Percentiles rank a stretch among this genome's conserved stretches.
Evolutionary conservation across 2,113 vertebrate species (phyloP).

Genomic region (Erpornis zantholeuca): DNA sequence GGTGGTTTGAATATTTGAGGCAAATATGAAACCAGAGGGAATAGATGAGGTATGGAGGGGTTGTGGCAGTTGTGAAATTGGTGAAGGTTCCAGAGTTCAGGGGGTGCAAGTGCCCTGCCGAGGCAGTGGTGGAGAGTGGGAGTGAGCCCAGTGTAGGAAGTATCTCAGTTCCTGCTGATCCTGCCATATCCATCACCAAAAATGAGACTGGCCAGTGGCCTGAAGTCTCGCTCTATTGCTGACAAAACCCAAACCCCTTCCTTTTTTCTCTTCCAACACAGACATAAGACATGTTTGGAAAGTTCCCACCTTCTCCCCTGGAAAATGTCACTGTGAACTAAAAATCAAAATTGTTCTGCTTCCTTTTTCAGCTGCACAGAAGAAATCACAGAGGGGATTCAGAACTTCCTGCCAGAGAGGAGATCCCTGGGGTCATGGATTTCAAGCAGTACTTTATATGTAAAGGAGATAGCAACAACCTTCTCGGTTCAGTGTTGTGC

Average conservation of each 20-base stretch:
- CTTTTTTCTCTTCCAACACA: background rate
- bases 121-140: background rate
- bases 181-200: background rate
- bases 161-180: background rate
- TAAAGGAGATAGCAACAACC: background rate
- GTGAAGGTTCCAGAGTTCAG: background rate
- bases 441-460: constrained; percentile 65
- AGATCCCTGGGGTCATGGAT: constrained; percentile 71
- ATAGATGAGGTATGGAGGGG: rapidly evolving
- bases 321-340: background rate
- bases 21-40: background rate
- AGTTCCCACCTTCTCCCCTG: background rate
- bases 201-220: background rate
- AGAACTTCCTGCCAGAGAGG: constrained; percentile 38
- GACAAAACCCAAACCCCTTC: background rate
- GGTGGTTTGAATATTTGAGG: background rate
- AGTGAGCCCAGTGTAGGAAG: background rate
- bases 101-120: background rate
- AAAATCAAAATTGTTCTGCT: background rate
- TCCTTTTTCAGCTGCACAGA: constrained; percentile 72
- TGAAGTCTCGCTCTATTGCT: background rate
- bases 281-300: background rate
- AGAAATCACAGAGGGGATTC: constrained; percentile 71
- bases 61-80: background rate
- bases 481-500: constrained; percentile 77